These are phyloP conservation scores for Pristionchus entomophagus DNA, from an alignment of 2,888 invertebrate genomes.

Conservation along the genomic window DNA sequence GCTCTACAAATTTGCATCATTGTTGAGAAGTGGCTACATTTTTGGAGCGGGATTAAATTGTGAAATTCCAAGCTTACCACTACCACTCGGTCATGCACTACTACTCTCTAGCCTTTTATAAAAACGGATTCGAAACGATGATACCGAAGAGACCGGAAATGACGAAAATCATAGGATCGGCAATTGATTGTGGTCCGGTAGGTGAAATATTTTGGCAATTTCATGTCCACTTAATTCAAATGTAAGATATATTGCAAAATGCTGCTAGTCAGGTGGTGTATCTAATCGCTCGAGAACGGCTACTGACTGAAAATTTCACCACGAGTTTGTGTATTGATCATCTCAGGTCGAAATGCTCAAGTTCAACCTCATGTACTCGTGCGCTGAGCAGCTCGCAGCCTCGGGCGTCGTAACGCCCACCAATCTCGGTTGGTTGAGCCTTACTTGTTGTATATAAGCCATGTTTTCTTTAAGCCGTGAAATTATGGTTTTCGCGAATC, in stretches of 20 bases:
- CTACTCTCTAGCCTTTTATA: conserved; percentile 72
- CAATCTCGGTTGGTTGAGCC: background rate
- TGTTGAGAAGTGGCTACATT: too few species aligned
- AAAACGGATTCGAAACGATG: conserved; percentile 70
- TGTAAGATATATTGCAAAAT: too few species aligned
- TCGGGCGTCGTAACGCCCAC: background rate
- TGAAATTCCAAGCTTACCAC: conserved; percentile 62
- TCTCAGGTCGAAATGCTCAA: conserved; percentile 71
- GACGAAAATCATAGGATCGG: conserved; percentile 74
- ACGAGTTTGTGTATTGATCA: too few species aligned
- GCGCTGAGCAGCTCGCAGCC: conserved; percentile 54
- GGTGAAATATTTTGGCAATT: background rate
- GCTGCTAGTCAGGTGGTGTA: too few species aligned
- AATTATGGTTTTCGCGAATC: too few species aligned
- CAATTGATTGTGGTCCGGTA: conserved; percentile 73
- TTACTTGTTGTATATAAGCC: too few species aligned
- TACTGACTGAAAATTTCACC: too few species aligned
- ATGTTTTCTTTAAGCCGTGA: too few species aligned
- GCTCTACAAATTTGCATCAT: too few species aligned
- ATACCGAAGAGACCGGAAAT: conserved; percentile 70
- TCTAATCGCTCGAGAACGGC: too few species aligned
- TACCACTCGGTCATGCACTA: conserved; percentile 71
- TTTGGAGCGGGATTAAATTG: background rate
- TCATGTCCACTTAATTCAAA: background rate
- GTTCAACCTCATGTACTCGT: conserved; percentile 75